Evolutionary conservation across 2,888 invertebrate species (phyloP).

Genomic region (Congeria kusceri): DNA sequence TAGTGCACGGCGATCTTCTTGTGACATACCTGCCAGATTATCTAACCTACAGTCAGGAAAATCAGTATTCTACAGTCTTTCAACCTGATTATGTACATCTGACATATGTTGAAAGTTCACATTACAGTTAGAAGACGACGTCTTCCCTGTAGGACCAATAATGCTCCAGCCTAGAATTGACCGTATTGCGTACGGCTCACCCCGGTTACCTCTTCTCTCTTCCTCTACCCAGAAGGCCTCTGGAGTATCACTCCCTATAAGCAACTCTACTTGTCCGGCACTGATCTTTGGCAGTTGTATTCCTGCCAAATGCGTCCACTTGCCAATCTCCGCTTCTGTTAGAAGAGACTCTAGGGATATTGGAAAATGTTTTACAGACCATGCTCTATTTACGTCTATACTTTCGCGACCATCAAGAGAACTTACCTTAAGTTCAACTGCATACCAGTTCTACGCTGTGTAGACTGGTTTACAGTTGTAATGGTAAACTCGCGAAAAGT

Average conservation of each 20-base stretch:
- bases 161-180: conserved; percentile 33
- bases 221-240: conserved; percentile 20
- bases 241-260: neutral
- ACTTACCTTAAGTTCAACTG: neutral
- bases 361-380: neutral
- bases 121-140: neutral
- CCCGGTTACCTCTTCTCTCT: conserved; percentile 13
- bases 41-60: neutral
- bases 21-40: neutral
- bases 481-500: neutral
- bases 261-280: conserved; percentile 21
- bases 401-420: neutral
- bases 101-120: too few relatives aligned
- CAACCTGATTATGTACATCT: neutral
- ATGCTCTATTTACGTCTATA: neutral
- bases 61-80: conserved; percentile 30
- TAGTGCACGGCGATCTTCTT: neutral
- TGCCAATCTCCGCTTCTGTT: neutral
- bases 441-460: neutral
- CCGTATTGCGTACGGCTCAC: conserved; percentile 32
- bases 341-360: neutral
- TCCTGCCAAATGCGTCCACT: conserved; percentile 2
- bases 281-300: conserved; percentile 1
- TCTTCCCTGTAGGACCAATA: conserved; percentile 10
- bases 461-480: conserved; percentile 8